Evolutionary conservation across 53 echinoderm and acorn worm genomes (phyloP), one percentile per base, ranked within the genome.

Genomic region (Stichopus horrens): DNA sequence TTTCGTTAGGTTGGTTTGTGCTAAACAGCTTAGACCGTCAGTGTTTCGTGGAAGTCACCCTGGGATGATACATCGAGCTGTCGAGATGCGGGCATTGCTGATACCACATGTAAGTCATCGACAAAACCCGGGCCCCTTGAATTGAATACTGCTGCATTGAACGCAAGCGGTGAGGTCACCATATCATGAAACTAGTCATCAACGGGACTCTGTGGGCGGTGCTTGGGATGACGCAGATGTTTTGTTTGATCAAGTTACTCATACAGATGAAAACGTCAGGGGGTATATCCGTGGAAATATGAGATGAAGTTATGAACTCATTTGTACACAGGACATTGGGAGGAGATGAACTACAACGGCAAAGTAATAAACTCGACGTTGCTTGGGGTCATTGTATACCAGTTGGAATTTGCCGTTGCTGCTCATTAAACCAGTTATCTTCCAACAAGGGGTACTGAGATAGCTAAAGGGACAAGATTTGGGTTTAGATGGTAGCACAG

Each of bases 211-310:
- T 18, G 18, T 71, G 18, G 71, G 59, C 59, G 71, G 71, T 71
- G 7, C 19, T 18, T 20, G 19, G 71, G 71, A 71, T 71, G 71
- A 71, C 71, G 71, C 71, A 71, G 71, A 71, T 71, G 71, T 71
- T 71, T 7, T 16, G n/a, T 6, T 71, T 7, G 18, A 20, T 19
- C 14, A 71, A n/a, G 18, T 20, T n/a, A 18, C 5, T 71, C 59
- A 71, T 71, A 71, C 71, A 71, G 71, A 71, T 18, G 18, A 71
- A 71, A 71, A 71, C 71, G 19, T 5, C 6, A 18, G 68, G 71
- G 71, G 71, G 71, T 71, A 71, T 71, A 71, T 71, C 37, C 37
- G 71, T 71, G 71, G 71, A 71, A 71, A 13, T 18, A 71, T 71
- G 71, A 71, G 14, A 71, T 13, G 16, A 71, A 71, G 71, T 71